phyloP scores from a whole-genome alignment of 2,888 invertebrate species.

The Aleiodes leptofemur region DNA sequence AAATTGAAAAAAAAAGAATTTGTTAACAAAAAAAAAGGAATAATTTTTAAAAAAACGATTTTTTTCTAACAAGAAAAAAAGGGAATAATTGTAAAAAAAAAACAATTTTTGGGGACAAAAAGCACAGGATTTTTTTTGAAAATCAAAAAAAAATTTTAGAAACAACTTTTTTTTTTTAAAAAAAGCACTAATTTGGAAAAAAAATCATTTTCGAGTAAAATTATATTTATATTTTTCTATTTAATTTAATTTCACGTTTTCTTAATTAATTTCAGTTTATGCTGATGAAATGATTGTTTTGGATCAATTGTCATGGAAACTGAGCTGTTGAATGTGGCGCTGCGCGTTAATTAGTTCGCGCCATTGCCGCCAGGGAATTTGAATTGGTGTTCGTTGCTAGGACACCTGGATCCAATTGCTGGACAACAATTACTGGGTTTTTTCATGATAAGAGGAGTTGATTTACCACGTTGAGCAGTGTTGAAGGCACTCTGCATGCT shows the following conservation, averaged over 20 bases:
- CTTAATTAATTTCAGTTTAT: neutral
- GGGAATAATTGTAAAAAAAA: no score
- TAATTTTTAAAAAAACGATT: no score
- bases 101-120: no score
- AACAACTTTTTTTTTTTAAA: no score
- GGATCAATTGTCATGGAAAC: constrained; percentile 34
- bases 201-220: no score
- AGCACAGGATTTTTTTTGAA: no score
- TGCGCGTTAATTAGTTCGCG: neutral
- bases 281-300: neutral
- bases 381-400: constrained; percentile 19
- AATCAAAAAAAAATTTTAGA: no score
- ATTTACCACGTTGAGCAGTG: neutral
- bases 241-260: neutral
- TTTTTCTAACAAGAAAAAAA: no score
- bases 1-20: neutral
- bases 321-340: neutral
- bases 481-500: neutral
- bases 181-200: no score
- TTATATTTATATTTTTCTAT: neutral
- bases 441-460: neutral
- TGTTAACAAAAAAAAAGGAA: neutral
- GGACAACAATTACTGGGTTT: constrained; percentile 7
- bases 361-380: neutral
- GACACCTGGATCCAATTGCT: constrained; percentile 2